Percentiles rank a stretch among this genome's conserved stretches.
Evolutionary conservation across 2,113 vertebrate genomes (phyloP).

Genomic region (Hippocampus mohnikei): DNA sequence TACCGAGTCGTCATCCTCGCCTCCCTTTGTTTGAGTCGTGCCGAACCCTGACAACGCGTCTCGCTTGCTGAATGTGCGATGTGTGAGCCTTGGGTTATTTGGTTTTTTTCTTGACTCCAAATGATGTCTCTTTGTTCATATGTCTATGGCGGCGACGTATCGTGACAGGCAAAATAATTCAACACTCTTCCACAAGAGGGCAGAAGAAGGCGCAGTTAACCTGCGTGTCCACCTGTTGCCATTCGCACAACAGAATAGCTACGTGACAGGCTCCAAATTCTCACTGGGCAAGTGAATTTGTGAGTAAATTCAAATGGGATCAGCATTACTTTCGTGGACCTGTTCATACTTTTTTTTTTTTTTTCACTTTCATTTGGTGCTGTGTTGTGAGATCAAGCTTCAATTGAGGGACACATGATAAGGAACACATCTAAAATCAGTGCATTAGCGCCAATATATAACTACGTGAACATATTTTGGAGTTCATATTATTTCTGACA

Average conservation of each 20-base stretch:
- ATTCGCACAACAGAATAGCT: background rate
- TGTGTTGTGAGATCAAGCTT: background rate
- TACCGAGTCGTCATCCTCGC: too few relatives aligned
- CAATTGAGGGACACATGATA: background rate
- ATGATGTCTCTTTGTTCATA: background rate
- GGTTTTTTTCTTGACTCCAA: background rate
- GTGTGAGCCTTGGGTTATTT: too few relatives aligned
- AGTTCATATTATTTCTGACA: background rate
- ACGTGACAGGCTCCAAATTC: background rate
- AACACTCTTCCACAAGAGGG: background rate
- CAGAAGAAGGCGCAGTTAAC: background rate
- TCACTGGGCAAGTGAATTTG: background rate
- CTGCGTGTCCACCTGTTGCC: background rate
- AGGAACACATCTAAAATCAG: background rate
- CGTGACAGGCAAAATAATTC: background rate
- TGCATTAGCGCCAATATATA: background rate
- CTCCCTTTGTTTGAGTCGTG: too few relatives aligned
- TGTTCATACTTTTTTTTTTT: too few relatives aligned
- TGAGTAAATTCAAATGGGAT: background rate
- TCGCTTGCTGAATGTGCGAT: too few relatives aligned
- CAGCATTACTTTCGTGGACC: background rate
- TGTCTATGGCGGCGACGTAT: background rate
- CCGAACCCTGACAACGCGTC: too few relatives aligned
- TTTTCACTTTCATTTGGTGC: background rate
- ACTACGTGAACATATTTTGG: background rate